Base-by-base conservation (phyloP, 2,888 invertebrate genomes). In the Zelleria hepariella region DNA sequence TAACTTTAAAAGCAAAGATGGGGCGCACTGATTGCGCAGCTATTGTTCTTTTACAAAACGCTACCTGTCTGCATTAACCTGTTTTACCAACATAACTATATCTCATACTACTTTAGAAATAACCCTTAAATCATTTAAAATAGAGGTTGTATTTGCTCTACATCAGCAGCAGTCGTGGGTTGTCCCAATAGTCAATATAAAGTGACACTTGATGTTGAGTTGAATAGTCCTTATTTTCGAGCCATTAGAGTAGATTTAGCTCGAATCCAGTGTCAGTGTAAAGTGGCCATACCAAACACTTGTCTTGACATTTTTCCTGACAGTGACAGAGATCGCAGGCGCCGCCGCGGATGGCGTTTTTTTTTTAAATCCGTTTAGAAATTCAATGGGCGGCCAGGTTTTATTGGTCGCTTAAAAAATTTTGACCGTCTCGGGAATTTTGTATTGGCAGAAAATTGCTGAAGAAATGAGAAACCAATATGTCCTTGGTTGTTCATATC, bases 11-110 rank as follows among this genome's bases (percentile, higher is more conserved):
- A 47, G 49, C 32, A 25, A 58, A 57, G 60, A 60, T 56, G 60
- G 57, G 59, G 57, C 21, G 26, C 59, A 59, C 59, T 61, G 62
- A 64, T 62, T 63, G 62, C 60, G 70, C 70, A 70, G 66, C 63
- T 68, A 77, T 78, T 79, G 78, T 77, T 71, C 67, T 67, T 64
- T 66, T 71, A 77, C 78, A 77, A 81, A 74, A 74, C 65, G 71
- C 74, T 80, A 80, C 80, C 82, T 82, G 80, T 80, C 77, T 69
- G 64, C 67, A 8, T 15, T 15, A 32, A 32, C 56, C 18, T 32
- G 32, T 20, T 21, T 42, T 42, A 42, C 15, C 10, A 15, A 15
- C 15, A 15, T 42, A 10, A 42, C 10, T 15, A 42, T 2, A 42
- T 15, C 10, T 42, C 32, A 15, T 15, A 15, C 32, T 42, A 2